A percentile compares a stretch with the other conserved stretches of the same genome.
Evolutionary conservation across 2,113 vertebrate species (phyloP).

Genomic region (Rhinichthys klamathensis): DNA sequence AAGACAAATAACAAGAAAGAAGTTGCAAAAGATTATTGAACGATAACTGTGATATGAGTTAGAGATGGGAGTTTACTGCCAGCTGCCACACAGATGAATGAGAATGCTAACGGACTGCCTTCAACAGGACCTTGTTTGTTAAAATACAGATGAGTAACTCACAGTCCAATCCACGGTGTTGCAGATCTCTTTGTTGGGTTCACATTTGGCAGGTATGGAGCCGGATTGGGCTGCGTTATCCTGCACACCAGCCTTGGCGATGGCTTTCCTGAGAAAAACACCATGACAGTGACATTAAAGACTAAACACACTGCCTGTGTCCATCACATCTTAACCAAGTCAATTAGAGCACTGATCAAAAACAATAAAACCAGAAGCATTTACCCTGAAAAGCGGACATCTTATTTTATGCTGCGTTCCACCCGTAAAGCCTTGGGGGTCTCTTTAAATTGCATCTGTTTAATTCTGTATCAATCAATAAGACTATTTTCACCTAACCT

Average conservation of each 20-base stretch:
- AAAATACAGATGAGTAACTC: constrained; percentile 68
- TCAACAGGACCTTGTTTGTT: not conserved
- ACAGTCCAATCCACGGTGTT: constrained; percentile 92
- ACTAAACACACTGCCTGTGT: not conserved
- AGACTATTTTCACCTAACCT: constrained; percentile 28
- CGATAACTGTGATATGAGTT: not conserved
- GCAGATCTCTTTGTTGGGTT: constrained; percentile 78
- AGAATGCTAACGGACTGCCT: not conserved
- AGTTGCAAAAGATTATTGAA: not conserved
- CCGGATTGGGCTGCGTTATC: constrained; percentile 78
- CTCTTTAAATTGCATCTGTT: constrained; percentile 7
- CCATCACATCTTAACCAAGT: not conserved
- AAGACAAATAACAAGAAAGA: constrained; percentile 3
- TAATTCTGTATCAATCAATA: constrained; percentile 33
- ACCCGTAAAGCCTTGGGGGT: constrained; percentile 1
- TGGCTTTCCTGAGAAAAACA: constrained; percentile 87
- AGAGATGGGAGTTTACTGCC: not conserved
- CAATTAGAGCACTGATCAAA: not conserved
- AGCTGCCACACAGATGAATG: not conserved
- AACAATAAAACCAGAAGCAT: not conserved
- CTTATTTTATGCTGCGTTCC: not conserved
- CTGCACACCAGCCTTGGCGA: constrained; percentile 86
- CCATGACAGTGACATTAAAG: constrained; percentile 44
- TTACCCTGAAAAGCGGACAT: not conserved
- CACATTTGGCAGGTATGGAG: constrained; percentile 63